phyloP scores from a whole-genome alignment of 2,888 invertebrate species.

The Drosophila atroscutellata region DNA sequence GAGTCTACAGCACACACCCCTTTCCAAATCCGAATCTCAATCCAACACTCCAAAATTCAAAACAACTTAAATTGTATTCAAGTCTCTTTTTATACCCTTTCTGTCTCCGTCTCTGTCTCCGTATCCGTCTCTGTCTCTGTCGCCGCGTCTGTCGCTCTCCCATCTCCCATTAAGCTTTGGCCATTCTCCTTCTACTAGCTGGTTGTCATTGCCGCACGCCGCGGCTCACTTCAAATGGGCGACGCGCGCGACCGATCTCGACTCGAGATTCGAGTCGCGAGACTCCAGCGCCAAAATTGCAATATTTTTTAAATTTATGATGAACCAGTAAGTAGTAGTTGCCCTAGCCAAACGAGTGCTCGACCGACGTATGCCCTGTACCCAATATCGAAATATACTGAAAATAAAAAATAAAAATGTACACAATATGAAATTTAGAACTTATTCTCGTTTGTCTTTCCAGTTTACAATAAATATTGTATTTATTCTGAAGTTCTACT shows the following conservation, averaged over 20 bases:
- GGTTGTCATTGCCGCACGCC: conserved; percentile 72
- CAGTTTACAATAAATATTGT: background rate
- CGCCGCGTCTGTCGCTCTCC: background rate
- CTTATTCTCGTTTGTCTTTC: background rate
- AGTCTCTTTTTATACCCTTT: background rate
- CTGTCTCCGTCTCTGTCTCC: background rate
- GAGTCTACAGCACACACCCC: conserved; percentile 50
- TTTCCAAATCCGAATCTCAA: conserved; percentile 35
- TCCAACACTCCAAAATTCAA: conserved; percentile 35
- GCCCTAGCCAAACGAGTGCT: background rate
- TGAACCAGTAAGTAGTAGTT: conserved; percentile 49
- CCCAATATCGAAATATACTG: background rate
- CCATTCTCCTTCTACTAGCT: conserved; percentile 40
- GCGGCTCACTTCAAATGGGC: conserved; percentile 75
- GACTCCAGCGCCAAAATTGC: conserved; percentile 70
- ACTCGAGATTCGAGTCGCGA: conserved; percentile 15
- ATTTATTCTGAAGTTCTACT: background rate
- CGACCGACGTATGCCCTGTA: conserved; percentile 9
- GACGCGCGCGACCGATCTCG: conserved; percentile 41
- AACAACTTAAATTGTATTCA: conserved; percentile 31
- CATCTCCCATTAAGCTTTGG: conserved; percentile 44
- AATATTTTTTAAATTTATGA: conserved; percentile 78
- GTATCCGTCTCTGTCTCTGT: background rate
- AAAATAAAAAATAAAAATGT: background rate
- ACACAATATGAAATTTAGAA: background rate